Evolutionary conservation across 2,888 invertebrate genomes (phyloP), one percentile per base, ranked within the genome.

Genomic region (Hydrotaea diabolus): DNA sequence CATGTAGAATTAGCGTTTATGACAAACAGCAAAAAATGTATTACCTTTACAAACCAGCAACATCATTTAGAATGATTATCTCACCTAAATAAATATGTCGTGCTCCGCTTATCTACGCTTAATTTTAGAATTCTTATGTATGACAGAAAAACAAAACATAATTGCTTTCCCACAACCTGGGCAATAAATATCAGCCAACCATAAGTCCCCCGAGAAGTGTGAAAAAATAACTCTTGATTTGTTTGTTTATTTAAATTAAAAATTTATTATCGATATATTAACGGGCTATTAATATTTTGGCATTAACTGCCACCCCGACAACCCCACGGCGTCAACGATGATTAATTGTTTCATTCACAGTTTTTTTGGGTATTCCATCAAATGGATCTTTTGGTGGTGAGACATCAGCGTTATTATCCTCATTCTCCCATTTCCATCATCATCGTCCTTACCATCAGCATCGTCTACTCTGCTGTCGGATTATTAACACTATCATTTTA

Each of bases 401-500:
- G 31, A 7, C 31, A 31, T 2, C 31, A 31, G 7, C 13, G 36
- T 36, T 57, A 31, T 26, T 57, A 17, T 9, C 21, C 2, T 21
- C 62, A 31, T 31, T 46, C 21, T 17, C 46, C 4, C 31, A 73
- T 8, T 26, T 62, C 26, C 36, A n/a, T 31, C 53, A 62, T 49
- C 7, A 39, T 19, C 59, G 39, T 39, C n/a, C n/a, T n/a, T n/a
- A n/a, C n/a, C n/a, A n/a, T 31, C 31, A 7, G 2, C 31, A 31
- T 43, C 13, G 36, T 64, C 71, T 17, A 17, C 17, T 8, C 19
- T 7, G 31, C 26, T 62, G 78, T 72, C 59, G 11, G 69, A 64
- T 64, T 77, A 72, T 77, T 80, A 84, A 75, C 77, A 83, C 71
- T 83, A 77, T 80, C 62, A 75, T 78, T 84, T 78, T 62, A 49